These are phyloP conservation scores for Mus spicilegus DNA, from an alignment of 2,113 vertebrate genomes.

Conservation along the genomic window DNA sequence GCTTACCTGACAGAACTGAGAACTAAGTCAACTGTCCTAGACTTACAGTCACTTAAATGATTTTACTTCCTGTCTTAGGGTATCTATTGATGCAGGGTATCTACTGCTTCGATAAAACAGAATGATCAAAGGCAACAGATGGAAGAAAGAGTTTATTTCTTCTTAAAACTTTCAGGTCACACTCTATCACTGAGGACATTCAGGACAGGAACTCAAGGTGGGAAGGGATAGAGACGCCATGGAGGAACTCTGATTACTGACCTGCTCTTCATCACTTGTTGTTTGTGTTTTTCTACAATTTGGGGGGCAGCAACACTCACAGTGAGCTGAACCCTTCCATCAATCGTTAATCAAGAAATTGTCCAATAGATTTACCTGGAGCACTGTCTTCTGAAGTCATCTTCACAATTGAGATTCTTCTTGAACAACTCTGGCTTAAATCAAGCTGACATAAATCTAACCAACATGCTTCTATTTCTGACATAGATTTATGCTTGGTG, in stretches of 20 bases:
- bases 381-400: neutral
- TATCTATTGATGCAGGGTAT: neutral
- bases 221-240: neutral
- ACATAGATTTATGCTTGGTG: neutral
- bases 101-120: neutral
- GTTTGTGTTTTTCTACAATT: neutral
- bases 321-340: neutral
- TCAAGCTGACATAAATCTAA: neutral
- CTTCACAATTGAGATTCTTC: neutral
- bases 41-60: neutral
- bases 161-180: neutral
- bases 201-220: neutral
- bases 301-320: too few relatives aligned
- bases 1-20: neutral
- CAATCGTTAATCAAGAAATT: neutral
- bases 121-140: neutral
- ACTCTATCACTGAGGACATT: neutral
- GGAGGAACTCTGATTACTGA: neutral
- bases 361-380: neutral
- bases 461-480: neutral
- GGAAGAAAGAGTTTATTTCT: neutral
- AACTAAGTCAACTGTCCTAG: neutral
- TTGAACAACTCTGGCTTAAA: neutral
- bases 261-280: neutral
- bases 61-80: neutral